Evolutionary conservation across 2,888 invertebrate species (phyloP).

Genomic region (Abscondita cerata): DNA sequence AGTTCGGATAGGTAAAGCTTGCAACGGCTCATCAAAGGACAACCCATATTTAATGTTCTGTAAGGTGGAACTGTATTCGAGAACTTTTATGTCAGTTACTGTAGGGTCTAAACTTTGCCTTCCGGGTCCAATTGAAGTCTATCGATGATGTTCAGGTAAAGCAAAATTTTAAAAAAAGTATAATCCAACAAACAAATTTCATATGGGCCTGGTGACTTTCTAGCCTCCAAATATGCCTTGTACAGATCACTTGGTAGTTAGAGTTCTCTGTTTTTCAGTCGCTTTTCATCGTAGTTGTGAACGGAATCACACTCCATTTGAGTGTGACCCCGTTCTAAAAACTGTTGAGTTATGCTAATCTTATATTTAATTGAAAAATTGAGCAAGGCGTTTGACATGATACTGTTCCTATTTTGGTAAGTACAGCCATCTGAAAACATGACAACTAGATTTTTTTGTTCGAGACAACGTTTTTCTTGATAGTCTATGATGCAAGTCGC

Average conservation of each 20-base stretch:
- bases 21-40: too few species aligned
- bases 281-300: background rate
- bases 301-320: slow-evolving; percentile 12
- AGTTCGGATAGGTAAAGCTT: too few species aligned
- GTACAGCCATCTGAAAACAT: slow-evolving; percentile 13
- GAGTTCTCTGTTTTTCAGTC: background rate
- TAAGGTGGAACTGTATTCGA: too few species aligned
- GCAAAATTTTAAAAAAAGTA: background rate
- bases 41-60: too few species aligned
- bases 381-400: slow-evolving; percentile 3
- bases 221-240: background rate
- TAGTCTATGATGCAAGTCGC: slow-evolving; percentile 8
- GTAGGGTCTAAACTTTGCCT: background rate
- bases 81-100: background rate
- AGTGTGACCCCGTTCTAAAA: slow-evolving; percentile 8
- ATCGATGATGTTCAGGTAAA: background rate
- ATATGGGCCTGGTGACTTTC: background rate
- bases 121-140: background rate
- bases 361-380: background rate
- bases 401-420: slow-evolving; percentile 12
- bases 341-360: background rate
- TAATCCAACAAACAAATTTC: background rate
- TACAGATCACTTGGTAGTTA: slow-evolving; percentile 9
- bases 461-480: background rate
- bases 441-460: background rate